Evolutionary conservation across 2,113 vertebrate species (phyloP).

Genomic region (Lepus americanus): DNA sequence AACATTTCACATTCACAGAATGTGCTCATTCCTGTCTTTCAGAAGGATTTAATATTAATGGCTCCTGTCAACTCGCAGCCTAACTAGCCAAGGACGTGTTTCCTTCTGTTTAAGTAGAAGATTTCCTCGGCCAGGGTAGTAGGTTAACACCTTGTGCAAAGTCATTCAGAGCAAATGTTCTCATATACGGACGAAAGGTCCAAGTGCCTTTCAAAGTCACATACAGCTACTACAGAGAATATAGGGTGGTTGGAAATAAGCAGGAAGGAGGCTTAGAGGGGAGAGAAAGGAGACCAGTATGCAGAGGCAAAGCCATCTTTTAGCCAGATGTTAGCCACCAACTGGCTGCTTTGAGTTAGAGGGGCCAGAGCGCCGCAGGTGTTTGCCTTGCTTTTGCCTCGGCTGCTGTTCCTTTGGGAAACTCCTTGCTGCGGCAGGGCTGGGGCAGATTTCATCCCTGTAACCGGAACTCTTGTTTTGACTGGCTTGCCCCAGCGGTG

Average conservation of each 20-base stretch:
- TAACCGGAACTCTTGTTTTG: conserved; percentile 52
- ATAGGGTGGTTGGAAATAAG: neutral
- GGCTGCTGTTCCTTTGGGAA: conserved; percentile 31
- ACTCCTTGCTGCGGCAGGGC: neutral
- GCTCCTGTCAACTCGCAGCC: neutral
- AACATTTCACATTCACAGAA: conserved; percentile 52
- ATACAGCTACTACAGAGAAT: neutral
- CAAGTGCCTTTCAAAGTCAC: conserved; percentile 27
- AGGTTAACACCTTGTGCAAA: neutral
- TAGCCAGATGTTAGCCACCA: neutral
- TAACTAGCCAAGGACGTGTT: conserved; percentile 2
- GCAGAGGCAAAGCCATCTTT: conserved; percentile 10
- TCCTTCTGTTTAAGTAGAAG: conserved; percentile 36
- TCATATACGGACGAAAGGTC: neutral
- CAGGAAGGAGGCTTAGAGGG: neutral
- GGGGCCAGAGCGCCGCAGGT: neutral
- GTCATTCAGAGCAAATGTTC: conserved; percentile 19
- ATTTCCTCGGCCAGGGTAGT: neutral
- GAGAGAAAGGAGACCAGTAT: neutral
- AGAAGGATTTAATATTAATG: conserved; percentile 32
- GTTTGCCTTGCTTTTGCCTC: neutral
- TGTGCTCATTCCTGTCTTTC: conserved; percentile 20
- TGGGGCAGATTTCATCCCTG: conserved; percentile 24
- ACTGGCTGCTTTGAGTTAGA: conserved; percentile 14
- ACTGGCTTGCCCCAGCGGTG: neutral